These are phyloP conservation scores for Oegoconia quadripuncta DNA, from an alignment of 2,888 invertebrate species.

Conservation along the genomic window DNA sequence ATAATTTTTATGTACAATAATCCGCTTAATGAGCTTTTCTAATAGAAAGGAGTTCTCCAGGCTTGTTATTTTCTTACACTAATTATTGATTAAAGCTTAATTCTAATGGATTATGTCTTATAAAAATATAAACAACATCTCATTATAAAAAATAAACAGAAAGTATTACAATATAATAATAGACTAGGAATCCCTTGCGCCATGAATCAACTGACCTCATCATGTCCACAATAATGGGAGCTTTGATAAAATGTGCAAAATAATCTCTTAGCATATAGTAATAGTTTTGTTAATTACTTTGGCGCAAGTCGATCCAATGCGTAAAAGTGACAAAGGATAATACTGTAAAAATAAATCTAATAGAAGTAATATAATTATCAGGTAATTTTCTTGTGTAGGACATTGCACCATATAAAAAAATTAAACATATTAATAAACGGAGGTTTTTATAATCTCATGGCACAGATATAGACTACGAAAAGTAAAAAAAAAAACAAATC, in stretches of 20 bases:
- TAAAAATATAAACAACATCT: conserved; percentile 54
- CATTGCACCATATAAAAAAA: conserved; percentile 28
- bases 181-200: conserved; percentile 13
- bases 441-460: conserved; percentile 37
- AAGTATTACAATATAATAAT: conserved; percentile 13
- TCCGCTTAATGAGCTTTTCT: not conserved
- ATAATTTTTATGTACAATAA: not conserved
- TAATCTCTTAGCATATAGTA: no score
- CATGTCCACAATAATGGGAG: no score
- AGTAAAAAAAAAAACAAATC: conserved; percentile 34
- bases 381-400: conserved; percentile 17
- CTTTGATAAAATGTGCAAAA: no score
- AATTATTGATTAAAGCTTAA: conserved; percentile 23
- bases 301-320: conserved; percentile 13
- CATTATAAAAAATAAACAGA: conserved; percentile 22
- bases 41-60: no score
- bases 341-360: conserved; percentile 31
- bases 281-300: conserved; percentile 20
- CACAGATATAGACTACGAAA: conserved; percentile 45
- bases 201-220: conserved; percentile 26
- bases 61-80: conserved; percentile 5
- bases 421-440: no score
- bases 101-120: conserved; percentile 43
- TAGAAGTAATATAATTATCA: conserved; percentile 11
- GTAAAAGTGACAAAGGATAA: conserved; percentile 24